Conservation (phyloP, 2,888 invertebrate genomes). For the Exocentrus adspersus region DNA sequence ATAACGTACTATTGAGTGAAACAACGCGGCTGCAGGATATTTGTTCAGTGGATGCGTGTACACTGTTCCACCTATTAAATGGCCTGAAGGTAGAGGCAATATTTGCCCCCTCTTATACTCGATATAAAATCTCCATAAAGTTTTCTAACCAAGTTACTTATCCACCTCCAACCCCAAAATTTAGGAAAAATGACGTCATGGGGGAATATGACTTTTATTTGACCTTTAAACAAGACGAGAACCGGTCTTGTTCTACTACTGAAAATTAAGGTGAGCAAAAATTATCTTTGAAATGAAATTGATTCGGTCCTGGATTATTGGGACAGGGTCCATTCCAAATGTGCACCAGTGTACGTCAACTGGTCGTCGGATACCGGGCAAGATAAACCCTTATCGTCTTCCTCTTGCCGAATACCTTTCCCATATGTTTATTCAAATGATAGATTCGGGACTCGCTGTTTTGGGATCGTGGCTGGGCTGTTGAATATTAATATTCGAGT, state of each 20-base stretch:
- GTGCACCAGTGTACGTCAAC: conserved; percentile 27
- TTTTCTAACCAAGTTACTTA: too few species aligned
- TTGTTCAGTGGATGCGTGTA: conserved; percentile 48
- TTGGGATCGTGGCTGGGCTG: conserved; percentile 40
- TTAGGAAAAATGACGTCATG: too few species aligned
- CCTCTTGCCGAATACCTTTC: conserved; percentile 45
- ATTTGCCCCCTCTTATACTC: background rate
- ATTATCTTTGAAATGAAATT: too few species aligned
- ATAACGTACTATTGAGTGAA: conserved; percentile 64
- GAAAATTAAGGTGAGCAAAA: too few species aligned
- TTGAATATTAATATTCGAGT: conserved; percentile 47
- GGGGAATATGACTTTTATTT: too few species aligned
- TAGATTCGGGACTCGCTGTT: conserved; percentile 41
- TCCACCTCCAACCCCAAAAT: too few species aligned
- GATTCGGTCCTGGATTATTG: too few species aligned
- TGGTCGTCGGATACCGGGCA: conserved; percentile 38
- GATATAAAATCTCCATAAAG: too few species aligned
- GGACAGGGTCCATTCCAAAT: background rate
- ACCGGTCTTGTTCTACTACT: too few species aligned
- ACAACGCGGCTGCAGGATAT: conserved; percentile 60
- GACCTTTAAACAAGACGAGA: too few species aligned
- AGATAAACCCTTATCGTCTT: conserved; percentile 45
- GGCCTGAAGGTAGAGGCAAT: conserved; percentile 20
- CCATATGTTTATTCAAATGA: conserved; percentile 52
- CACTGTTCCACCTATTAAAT: conserved; percentile 26